Conservation (phyloP, 2,888 invertebrate genomes). For the Rambutsinella grinnellia region DNA sequence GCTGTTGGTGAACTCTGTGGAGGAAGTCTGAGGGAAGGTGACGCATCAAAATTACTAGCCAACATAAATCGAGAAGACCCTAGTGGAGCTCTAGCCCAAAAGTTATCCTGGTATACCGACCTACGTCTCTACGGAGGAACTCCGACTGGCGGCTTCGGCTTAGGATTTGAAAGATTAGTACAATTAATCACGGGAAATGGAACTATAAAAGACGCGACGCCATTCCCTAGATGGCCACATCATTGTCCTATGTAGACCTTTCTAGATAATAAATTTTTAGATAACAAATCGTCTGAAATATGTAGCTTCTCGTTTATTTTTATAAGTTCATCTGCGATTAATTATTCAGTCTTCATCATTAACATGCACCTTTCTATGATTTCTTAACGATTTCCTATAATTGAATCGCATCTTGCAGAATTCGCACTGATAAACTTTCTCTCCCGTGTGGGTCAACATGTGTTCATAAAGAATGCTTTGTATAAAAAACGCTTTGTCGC, state of each 20-base stretch:
- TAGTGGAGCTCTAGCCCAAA: constrained; percentile 69
- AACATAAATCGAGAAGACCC: constrained; percentile 70
- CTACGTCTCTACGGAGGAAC: constrained; percentile 89
- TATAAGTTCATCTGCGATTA: too few species aligned
- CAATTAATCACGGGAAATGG: constrained; percentile 84
- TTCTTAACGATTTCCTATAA: too few species aligned
- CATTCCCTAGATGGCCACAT: constrained; percentile 95
- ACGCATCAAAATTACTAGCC: constrained; percentile 75
- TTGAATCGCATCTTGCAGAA: too few species aligned
- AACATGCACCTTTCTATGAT: too few species aligned
- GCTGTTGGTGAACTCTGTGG: constrained; percentile 94
- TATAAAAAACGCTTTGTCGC: too few species aligned
- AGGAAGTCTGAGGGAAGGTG: constrained; percentile 92
- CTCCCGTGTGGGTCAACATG: too few species aligned
- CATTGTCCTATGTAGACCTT: constrained; percentile 75
- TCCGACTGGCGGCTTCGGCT: constrained; percentile 94
- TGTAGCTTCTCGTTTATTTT: too few species aligned
- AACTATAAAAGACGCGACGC: constrained; percentile 94
- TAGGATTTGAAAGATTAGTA: constrained; percentile 94
- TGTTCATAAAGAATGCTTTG: too few species aligned
- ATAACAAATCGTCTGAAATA: too few species aligned
- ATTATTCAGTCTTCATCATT: too few species aligned
- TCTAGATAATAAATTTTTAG: not conserved
- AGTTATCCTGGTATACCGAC: constrained; percentile 85
- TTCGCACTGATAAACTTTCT: too few species aligned